Percentiles rank a stretch among this genome's conserved stretches.
Evolutionary conservation across 2,113 vertebrate species (phyloP).

Genomic region (Crocuta crocuta): DNA sequence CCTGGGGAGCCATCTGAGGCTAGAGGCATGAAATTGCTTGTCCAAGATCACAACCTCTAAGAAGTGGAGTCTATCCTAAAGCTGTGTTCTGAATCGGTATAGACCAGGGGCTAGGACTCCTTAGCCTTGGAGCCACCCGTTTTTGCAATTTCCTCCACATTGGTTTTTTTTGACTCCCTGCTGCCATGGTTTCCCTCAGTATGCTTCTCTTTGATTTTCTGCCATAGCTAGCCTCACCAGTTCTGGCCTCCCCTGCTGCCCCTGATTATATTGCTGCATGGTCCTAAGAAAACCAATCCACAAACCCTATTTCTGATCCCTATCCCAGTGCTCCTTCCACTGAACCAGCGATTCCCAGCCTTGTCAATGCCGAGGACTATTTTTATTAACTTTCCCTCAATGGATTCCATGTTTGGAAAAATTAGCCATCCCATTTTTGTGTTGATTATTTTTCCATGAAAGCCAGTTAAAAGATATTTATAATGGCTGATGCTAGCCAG

Average conservation of each 20-base stretch:
- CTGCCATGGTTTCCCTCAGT: not conserved
- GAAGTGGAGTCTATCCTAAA: not conserved
- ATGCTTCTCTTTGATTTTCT: not conserved
- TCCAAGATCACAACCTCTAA: not conserved
- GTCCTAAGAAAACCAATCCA: not conserved
- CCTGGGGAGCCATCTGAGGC: not conserved
- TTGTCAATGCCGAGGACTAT: not conserved
- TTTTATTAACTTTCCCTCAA: not conserved
- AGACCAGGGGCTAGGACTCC: not conserved
- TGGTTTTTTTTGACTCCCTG: not conserved
- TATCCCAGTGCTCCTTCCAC: not conserved
- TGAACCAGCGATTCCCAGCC: not conserved
- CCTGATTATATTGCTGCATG: not conserved
- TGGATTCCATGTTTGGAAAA: not conserved
- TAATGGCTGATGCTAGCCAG: not conserved
- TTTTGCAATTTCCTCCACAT: not conserved
- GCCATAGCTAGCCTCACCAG: not conserved
- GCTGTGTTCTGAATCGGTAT: not conserved
- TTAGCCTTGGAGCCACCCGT: not conserved
- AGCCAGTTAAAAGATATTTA: not conserved
- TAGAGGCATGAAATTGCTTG: not conserved
- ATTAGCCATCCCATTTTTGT: not conserved
- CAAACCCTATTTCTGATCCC: not conserved
- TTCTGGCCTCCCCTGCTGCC: not conserved
- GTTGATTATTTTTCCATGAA: conserved; percentile 19